phyloP scores from a whole-genome alignment of 2,888 invertebrate genomes.

The Zonitis immaculata region DNA sequence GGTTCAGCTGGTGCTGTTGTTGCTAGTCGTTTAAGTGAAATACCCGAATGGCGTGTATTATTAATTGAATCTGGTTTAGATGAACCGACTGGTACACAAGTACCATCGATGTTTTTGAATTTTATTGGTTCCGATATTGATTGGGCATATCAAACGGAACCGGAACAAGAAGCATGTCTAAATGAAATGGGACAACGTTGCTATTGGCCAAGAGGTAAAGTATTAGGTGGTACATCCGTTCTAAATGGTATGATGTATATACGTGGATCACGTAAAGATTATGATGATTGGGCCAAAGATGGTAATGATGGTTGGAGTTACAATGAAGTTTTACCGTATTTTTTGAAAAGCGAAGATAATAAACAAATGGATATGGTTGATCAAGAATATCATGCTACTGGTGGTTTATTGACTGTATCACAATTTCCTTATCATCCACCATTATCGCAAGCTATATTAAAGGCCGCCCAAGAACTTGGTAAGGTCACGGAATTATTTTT shows the following conservation, averaged over 20 bases:
- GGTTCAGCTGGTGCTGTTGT: slow-evolving; percentile 70
- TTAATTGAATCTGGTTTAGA: slow-evolving; percentile 76
- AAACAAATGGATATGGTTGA: slow-evolving; percentile 66
- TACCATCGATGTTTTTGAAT: slow-evolving; percentile 86
- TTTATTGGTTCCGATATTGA: slow-evolving; percentile 83
- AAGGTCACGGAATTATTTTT: too few species aligned
- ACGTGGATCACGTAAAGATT: slow-evolving; percentile 81
- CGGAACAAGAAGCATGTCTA: slow-evolving; percentile 71
- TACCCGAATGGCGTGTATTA: slow-evolving; percentile 67
- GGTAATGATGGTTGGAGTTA: slow-evolving; percentile 89
- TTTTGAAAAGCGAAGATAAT: slow-evolving; percentile 82
- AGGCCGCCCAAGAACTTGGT: slow-evolving; percentile 75
- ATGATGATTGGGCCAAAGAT: slow-evolving; percentile 78
- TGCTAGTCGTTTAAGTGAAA: slow-evolving; percentile 67
- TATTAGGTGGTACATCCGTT: slow-evolving; percentile 86
- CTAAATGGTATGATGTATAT: slow-evolving; percentile 97
- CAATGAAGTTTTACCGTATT: slow-evolving; percentile 84
- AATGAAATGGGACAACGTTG: slow-evolving; percentile 66
- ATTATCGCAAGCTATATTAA: slow-evolving; percentile 69
- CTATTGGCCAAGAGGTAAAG: slow-evolving; percentile 83
- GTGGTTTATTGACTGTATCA: slow-evolving; percentile 72
- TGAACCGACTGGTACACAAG: slow-evolving; percentile 83
- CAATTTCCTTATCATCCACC: slow-evolving; percentile 86
- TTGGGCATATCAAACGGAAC: slow-evolving; percentile 83
- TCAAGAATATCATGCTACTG: slow-evolving; percentile 69